Evolutionary conservation across 64 coral and sea anemone genomes (phyloP).

Genomic region (Montipora cactus): DNA sequence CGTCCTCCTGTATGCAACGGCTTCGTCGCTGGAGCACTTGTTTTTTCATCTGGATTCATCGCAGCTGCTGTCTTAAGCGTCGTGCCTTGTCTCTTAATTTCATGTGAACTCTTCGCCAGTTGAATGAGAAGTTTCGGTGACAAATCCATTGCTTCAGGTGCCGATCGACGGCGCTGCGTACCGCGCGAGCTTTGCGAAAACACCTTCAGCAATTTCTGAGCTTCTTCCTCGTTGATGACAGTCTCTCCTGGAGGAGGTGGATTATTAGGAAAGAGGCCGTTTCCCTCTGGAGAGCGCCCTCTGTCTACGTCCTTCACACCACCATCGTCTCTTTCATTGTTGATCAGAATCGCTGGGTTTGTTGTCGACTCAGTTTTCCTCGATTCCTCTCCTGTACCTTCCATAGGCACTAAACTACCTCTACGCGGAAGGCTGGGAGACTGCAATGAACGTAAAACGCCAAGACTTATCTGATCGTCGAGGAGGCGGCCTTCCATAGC

Average conservation of each 20-base stretch:
- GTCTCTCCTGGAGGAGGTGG: neutral
- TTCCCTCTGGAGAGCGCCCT: neutral
- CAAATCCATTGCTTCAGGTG: constrained; percentile 12
- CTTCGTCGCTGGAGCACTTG: neutral
- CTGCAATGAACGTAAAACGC: neutral
- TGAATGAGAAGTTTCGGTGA: constrained; percentile 47
- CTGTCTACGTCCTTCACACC: neutral
- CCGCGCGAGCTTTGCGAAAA: constrained; percentile 30
- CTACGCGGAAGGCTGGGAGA: neutral
- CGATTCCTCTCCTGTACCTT: neutral
- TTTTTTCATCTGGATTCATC: neutral
- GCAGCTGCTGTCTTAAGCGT: neutral
- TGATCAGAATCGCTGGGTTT: constrained; percentile 12
- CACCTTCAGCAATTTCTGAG: constrained; percentile 20
- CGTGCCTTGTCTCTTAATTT: neutral
- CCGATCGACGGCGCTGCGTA: constrained; percentile 14
- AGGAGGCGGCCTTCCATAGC: constrained; percentile 11
- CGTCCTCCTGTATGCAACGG: neutral
- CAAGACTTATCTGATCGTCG: neutral
- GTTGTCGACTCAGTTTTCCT: neutral
- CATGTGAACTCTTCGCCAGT: constrained; percentile 26
- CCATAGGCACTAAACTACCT: neutral
- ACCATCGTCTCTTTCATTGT: neutral
- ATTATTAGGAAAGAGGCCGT: neutral
- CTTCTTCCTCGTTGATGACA: neutral